Conservation (phyloP, 2,888 invertebrate genomes). For the Trichopria drosophilae region DNA sequence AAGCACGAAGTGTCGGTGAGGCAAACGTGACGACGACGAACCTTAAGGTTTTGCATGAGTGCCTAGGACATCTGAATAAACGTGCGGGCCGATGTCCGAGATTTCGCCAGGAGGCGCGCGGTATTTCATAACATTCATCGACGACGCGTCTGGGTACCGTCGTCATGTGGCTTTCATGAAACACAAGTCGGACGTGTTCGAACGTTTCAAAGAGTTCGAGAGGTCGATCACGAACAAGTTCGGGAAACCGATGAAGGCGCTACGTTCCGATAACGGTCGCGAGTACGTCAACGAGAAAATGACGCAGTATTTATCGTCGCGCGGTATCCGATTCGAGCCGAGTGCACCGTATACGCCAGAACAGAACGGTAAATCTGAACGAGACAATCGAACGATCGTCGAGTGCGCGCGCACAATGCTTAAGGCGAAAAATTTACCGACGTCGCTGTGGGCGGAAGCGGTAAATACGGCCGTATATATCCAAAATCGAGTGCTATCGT, state of each 20-base stretch:
- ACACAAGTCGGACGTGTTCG: slow-evolving; percentile 27
- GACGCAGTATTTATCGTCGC: slow-evolving; percentile 5
- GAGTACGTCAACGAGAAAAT: too few species aligned
- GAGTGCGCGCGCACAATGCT: slow-evolving; percentile 31
- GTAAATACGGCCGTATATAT: slow-evolving; percentile 37
- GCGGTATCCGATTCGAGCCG: slow-evolving; percentile 25
- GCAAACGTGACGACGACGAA: slow-evolving; percentile 20
- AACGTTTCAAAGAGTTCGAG: slow-evolving; percentile 15
- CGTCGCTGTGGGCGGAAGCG: slow-evolving; percentile 37
- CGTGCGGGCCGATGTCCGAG: too few species aligned
- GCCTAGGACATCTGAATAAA: slow-evolving; percentile 31
- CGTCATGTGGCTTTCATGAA: slow-evolving; percentile 18
- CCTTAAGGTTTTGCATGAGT: slow-evolving; percentile 33
- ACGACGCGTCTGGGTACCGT: slow-evolving; percentile 21
- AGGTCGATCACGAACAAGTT: slow-evolving; percentile 13
- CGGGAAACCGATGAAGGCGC: slow-evolving; percentile 5
- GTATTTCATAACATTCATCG: slow-evolving; percentile 28
- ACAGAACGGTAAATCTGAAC: slow-evolving; percentile 31
- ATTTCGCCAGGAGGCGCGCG: too few species aligned
- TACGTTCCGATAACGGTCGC: slow-evolving; percentile 31
- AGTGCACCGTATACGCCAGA: slow-evolving; percentile 26
- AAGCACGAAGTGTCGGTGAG: neutral
- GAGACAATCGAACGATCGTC: slow-evolving; percentile 30
- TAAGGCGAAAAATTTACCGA: slow-evolving; percentile 17
- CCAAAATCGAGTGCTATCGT: slow-evolving; percentile 2